Evolutionary conservation across 2,888 invertebrate species (phyloP), one percentile per base, ranked within the genome.

Genomic region (Autographa gamma): DNA sequence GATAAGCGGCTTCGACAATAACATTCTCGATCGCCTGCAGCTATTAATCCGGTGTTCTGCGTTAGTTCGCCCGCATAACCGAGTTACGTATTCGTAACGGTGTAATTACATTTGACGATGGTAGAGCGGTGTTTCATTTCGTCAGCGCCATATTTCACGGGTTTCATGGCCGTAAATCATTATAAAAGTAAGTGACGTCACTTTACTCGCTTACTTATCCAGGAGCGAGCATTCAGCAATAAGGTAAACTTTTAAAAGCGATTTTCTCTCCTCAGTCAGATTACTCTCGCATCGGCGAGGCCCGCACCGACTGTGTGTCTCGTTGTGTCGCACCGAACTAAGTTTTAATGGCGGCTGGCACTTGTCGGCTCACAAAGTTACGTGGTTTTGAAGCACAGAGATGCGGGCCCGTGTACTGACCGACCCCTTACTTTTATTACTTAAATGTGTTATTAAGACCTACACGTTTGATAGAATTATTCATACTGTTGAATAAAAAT

Each of bases 321-420:
- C 73, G 73, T 78, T 66, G 74, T 74, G 76, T 80, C 76, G 72
- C 61, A 41, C 60, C 59, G 73, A 76, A 77, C 66, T 85, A 91
- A 92, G 89, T 92, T 93, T 92, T 92, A 92, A 92, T 91, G 88
- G 90, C 80, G 77, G 86, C 75, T 85, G 85, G 85, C 86, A 88
- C 87, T 90, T 87, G 79, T 83, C 74, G 81, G 84, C 78, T 84
- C 80, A 80, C 82, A 85, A 84, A 84, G 84, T 83, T 83, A 76
- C 71, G 82, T 79, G 84, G 84, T 85, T 85, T 83, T 74, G 80
- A 74, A 88, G 83, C 81, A 80, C 84, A 82, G 83, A 81, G 85
- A 89, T 89, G 87, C 87, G 88, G 89, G 89, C 85, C 48, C 72
- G 66, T 25, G 16, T 59, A 56, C 62, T 73, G 71, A 77, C 73